Evolutionary conservation across 2,888 invertebrate genomes (phyloP), one percentile per base, ranked within the genome.

Genomic region (Tetheella fluctuosa): DNA sequence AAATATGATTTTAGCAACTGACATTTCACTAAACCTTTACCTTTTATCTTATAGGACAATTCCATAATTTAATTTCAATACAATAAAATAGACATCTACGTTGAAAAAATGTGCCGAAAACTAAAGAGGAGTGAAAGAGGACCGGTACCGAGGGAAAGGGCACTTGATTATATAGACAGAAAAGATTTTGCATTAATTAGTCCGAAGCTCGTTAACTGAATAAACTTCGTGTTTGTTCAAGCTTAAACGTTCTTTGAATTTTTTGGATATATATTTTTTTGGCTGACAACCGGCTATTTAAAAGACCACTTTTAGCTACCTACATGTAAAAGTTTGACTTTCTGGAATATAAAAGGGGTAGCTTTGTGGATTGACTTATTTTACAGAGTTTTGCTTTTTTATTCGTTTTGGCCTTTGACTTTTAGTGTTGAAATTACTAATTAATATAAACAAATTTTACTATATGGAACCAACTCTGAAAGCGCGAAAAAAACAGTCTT

Each of bases 121-220:
- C 37, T 55, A 55, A 55, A 37, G 23, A 54, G 54, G 54, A 37
- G 37, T 37, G 30, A 55, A 37, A 34, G 55, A 55, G 37, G 28
- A 20, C 15, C 30, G 59, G 65, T 10, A 10, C 10, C 48, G 48
- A 48, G 48, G 48, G 48, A 48, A n/a, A 48, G 42, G 34, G 60
- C 62, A 52, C 67, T 62, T 62, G 65, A 58, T 65, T 74, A 72
- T 80, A 77, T 79, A 73, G 79, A 77, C 74, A 73, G 77, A 75
- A 78, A 78, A 81, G 81, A 84, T 83, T 83, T 79, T 70, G 76
- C 73, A 71, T 81, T 83, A 83, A 83, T 83, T 83, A 83, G 77
- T 74, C 67, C 63, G 66, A 67, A 64, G 67, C 76, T 83, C 80
- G 80, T 82, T 83, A 80, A 69, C 69, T 66, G 67, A 67, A 63